Percentiles rank a stretch among this genome's conserved stretches.
These are phyloP conservation scores for Cordilura impudica DNA, from an alignment of 2,888 invertebrate species.

Conservation along the genomic window DNA sequence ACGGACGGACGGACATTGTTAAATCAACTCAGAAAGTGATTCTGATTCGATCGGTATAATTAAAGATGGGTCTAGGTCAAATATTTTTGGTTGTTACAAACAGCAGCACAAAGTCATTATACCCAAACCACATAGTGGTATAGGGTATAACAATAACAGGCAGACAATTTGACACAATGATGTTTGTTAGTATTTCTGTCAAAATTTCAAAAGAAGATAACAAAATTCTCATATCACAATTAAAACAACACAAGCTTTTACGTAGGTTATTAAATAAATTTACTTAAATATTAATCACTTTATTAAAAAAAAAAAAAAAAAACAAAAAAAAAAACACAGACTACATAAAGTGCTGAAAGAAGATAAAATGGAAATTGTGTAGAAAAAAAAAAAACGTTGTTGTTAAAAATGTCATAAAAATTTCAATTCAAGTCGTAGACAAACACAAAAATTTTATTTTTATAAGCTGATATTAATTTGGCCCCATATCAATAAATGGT, in stretches of 20 bases:
- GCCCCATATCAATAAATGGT: background rate
- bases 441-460: slow-evolving; percentile 48
- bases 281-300: slow-evolving; percentile 4
- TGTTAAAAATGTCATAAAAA: background rate
- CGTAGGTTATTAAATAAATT: slow-evolving; percentile 22
- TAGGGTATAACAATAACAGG: too few relatives aligned
- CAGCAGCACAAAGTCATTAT: too few relatives aligned
- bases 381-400: background rate
- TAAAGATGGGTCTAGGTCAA: too few relatives aligned
- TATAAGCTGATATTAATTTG: slow-evolving; percentile 25
- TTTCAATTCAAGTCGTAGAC: background rate
- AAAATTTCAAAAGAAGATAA: background rate
- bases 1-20: too few relatives aligned
- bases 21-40: too few relatives aligned
- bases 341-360: too few relatives aligned
- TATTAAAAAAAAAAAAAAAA: background rate
- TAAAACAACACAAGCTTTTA: slow-evolving; percentile 1
- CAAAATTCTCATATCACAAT: background rate
- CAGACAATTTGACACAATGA: slow-evolving; percentile 11
- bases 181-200: background rate
- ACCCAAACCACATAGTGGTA: too few relatives aligned
- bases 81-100: too few relatives aligned
- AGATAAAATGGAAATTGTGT: background rate
- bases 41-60: too few relatives aligned
- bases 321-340: too few relatives aligned